phyloP scores from a whole-genome alignment of 2,797 vertebrate species.

The Xerus rutilus region DNA sequence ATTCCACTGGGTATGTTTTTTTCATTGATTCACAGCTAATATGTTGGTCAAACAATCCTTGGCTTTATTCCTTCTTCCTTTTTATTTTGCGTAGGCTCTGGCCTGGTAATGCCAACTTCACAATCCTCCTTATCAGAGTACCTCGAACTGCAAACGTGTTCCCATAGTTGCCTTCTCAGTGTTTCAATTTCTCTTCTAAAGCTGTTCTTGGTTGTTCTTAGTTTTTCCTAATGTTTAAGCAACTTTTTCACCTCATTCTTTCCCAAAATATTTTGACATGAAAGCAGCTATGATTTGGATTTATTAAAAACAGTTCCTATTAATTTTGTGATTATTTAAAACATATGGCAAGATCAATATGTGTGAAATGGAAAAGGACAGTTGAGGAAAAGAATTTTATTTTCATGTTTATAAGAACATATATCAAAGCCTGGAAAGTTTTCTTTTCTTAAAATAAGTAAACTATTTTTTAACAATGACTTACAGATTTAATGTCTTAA shows the following conservation, averaged over 20 bases:
- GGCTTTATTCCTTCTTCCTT: background rate
- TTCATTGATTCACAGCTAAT: background rate
- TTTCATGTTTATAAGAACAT: constrained; percentile 80
- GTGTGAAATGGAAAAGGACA: constrained; percentile 84
- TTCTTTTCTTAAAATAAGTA: constrained; percentile 80
- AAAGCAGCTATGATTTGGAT: constrained; percentile 75
- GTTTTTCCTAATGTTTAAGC: constrained; percentile 63
- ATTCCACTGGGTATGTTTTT: background rate
- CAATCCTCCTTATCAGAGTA: background rate
- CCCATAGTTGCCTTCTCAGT: background rate
- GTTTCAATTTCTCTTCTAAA: constrained; percentile 37
- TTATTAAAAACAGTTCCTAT: constrained; percentile 82
- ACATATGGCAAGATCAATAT: constrained; percentile 82
- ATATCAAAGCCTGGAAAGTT: constrained; percentile 82
- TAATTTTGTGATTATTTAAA: constrained; percentile 83
- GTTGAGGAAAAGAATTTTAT: constrained; percentile 82
- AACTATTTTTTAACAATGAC: constrained; percentile 81
- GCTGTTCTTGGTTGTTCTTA: constrained; percentile 54
- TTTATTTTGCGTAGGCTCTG: background rate
- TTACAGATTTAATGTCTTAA: constrained; percentile 83
- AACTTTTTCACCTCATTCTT: constrained; percentile 75
- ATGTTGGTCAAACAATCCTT: background rate
- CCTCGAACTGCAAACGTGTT: background rate
- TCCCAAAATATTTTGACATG: constrained; percentile 72
- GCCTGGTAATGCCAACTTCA: background rate